Percentiles rank a stretch among this genome's conserved stretches.
Evolutionary conservation across 2,888 invertebrate species (phyloP).

Genomic region (Pseudoips prasinana): DNA sequence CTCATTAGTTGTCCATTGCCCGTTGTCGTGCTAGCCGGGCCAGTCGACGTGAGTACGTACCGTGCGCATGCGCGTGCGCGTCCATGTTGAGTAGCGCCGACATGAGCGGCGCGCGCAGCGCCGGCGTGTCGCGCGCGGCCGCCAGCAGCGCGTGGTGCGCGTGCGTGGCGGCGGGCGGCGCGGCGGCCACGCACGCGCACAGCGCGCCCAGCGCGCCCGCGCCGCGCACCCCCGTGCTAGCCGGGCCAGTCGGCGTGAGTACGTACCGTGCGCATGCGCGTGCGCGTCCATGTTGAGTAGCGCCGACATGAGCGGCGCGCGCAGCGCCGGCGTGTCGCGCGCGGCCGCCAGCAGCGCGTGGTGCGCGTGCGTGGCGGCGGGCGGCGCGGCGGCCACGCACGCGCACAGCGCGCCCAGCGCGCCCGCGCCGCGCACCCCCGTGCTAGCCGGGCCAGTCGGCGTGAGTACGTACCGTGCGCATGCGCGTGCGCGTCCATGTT

Average conservation of each 20-base stretch:
- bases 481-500: too few relatives aligned
- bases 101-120: constrained; percentile 87
- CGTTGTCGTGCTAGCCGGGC: too few relatives aligned
- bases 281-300: constrained; percentile 85
- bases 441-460: too few relatives aligned
- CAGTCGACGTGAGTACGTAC: constrained; percentile 15
- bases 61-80: constrained; percentile 86
- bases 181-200: not conserved
- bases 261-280: constrained; percentile 78
- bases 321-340: constrained; percentile 65
- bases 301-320: constrained; percentile 84
- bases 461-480: not conserved
- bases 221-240: too few relatives aligned
- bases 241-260: too few relatives aligned
- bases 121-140: not conserved
- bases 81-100: constrained; percentile 78
- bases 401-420: too few relatives aligned
- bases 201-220: too few relatives aligned
- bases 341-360: not conserved
- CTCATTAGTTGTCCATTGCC: too few relatives aligned
- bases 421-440: too few relatives aligned
- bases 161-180: not conserved
- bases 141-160: not conserved
- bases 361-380: not conserved
- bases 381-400: not conserved